Percentiles rank a stretch among this genome's conserved stretches.
Conservation (phyloP, 2,113 vertebrate species). For the Malurus elegans region DNA sequence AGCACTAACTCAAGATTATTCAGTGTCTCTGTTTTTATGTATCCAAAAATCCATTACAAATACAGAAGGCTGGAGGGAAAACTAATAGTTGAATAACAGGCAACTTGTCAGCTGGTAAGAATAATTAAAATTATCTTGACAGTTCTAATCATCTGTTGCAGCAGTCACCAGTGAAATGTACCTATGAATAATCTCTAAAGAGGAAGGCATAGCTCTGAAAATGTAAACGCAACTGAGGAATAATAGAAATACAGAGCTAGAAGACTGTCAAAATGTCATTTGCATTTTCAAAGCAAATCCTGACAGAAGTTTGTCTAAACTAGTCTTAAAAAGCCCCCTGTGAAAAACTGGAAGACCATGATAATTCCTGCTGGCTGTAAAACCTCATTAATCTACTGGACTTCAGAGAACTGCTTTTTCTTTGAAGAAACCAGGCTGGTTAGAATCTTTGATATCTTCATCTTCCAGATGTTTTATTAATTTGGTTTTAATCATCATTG, state of each 20-base stretch:
- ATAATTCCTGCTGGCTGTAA: slow-evolving; percentile 40
- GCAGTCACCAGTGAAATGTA: neutral
- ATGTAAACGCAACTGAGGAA: neutral
- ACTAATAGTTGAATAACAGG: neutral
- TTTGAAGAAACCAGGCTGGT: slow-evolving; percentile 47
- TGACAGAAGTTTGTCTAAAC: slow-evolving; percentile 33
- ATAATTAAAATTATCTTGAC: slow-evolving; percentile 1
- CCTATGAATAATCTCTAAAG: neutral
- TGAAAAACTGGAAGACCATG: slow-evolving; percentile 29
- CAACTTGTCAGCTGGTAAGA: neutral
- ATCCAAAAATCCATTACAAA: neutral
- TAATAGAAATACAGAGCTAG: neutral
- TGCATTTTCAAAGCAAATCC: slow-evolving; percentile 23
- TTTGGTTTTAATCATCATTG: slow-evolving; percentile 50
- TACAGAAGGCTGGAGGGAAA: neutral
- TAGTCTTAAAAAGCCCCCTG: slow-evolving; percentile 14
- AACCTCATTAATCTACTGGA: slow-evolving; percentile 46
- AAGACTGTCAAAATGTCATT: neutral
- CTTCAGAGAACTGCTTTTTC: slow-evolving; percentile 36
- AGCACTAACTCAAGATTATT: neutral
- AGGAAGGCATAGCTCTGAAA: slow-evolving; percentile 2
- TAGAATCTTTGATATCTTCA: slow-evolving; percentile 56
- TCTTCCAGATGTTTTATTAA: slow-evolving; percentile 67
- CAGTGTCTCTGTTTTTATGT: neutral
- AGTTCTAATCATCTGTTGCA: neutral